Conservation (phyloP, 2,888 invertebrate genomes). For the Pediacus dermestoides region DNA sequence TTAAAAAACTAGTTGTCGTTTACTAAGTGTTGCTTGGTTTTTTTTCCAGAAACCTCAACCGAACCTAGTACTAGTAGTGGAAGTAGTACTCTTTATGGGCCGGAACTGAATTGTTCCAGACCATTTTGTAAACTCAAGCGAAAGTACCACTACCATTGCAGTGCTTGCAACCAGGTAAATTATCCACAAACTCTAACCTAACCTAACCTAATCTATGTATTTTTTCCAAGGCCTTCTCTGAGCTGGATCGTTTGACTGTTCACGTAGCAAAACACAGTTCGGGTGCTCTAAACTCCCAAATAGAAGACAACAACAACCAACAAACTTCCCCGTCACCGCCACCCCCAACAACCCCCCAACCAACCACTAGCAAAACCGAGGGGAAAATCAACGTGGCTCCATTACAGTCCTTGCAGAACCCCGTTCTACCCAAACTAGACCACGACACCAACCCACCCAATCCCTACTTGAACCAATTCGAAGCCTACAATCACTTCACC, state of each 20-base stretch:
- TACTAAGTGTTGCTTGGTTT: slow-evolving; percentile 6
- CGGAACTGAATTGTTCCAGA: slow-evolving; percentile 65
- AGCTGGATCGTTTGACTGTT: slow-evolving; percentile 62
- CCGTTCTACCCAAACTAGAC: slow-evolving; percentile 19
- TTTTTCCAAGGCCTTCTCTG: slow-evolving; percentile 62
- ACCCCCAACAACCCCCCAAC: slow-evolving; percentile 32
- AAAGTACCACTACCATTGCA: slow-evolving; percentile 75
- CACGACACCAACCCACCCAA: too few relatives aligned
- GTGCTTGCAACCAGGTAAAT: slow-evolving; percentile 65
- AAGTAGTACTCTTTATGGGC: slow-evolving; percentile 58
- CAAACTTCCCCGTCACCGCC: slow-evolving; percentile 19
- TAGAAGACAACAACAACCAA: slow-evolving; percentile 44
- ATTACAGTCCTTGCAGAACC: slow-evolving; percentile 45
- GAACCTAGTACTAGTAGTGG: slow-evolving; percentile 17
- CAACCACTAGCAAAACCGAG: slow-evolving; percentile 38
- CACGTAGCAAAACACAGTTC: slow-evolving; percentile 70
- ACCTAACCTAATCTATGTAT: slow-evolving; percentile 6
- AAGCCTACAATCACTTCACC: slow-evolving; percentile 46
- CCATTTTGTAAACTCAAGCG: slow-evolving; percentile 79
- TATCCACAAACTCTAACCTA: slow-evolving; percentile 31
- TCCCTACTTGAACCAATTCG: slow-evolving; percentile 30
- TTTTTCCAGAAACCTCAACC: slow-evolving; percentile 22
- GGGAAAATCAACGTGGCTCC: slow-evolving; percentile 48
- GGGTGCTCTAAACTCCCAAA: slow-evolving; percentile 54
- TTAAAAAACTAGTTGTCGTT: too few relatives aligned